Percentiles rank a stretch among this genome's conserved stretches.
These are phyloP conservation scores for Xanthorhoe spadicearia DNA, from an alignment of 2,888 invertebrate genomes.

Conservation along the genomic window DNA sequence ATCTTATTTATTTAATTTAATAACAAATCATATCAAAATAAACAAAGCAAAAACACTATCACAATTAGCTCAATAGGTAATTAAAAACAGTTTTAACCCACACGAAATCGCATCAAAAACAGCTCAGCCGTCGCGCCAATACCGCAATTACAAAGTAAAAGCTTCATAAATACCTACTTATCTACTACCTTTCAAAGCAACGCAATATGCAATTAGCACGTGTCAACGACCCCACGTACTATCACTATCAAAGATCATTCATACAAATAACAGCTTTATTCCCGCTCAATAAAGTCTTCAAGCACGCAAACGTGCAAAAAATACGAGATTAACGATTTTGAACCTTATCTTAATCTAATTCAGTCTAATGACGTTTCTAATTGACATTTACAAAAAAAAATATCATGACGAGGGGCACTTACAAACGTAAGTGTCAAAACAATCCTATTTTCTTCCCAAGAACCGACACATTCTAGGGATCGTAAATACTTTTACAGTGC, in stretches of 20 bases:
- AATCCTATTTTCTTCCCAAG: neutral
- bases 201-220: constrained; percentile 11
- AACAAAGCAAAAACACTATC: constrained; percentile 12
- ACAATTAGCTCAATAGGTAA: constrained; percentile 14
- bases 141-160: neutral
- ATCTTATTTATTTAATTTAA: too few relatives aligned
- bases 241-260: constrained; percentile 3
- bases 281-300: constrained; percentile 8
- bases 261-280: constrained; percentile 10
- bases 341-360: constrained; percentile 6
- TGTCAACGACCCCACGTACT: constrained; percentile 17
- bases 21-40: too few relatives aligned
- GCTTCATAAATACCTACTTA: neutral
- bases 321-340: constrained; percentile 5
- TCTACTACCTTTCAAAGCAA: constrained; percentile 3
- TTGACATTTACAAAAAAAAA: constrained; percentile 10
- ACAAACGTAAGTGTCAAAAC: too few relatives aligned
- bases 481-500: neutral
- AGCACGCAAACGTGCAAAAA: neutral
- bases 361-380: neutral
- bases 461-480: neutral
- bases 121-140: constrained; percentile 15
- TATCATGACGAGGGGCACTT: too few relatives aligned
- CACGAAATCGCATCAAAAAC: constrained; percentile 23
- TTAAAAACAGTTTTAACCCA: neutral